A percentile compares a stretch with the other conserved stretches of the same genome.
phyloP scores from a whole-genome alignment of 2,113 vertebrate species.

The Xiphophorus maculatus region DNA sequence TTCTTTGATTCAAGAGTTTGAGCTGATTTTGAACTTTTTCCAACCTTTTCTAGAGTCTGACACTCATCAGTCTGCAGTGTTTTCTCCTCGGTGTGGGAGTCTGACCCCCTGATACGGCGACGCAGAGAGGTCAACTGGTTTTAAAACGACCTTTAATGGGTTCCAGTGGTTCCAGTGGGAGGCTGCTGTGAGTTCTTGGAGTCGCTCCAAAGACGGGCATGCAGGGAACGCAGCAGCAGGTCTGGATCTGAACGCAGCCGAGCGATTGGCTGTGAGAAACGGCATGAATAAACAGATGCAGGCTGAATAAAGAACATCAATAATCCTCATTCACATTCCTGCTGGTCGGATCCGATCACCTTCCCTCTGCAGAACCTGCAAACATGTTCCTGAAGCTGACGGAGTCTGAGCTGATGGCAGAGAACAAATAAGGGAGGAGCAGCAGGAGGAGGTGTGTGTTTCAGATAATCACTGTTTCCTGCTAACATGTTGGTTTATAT shows the following conservation, averaged over 20 bases:
- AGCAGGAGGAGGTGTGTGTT: neutral
- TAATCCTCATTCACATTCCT: constrained; percentile 4
- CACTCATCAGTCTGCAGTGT: neutral
- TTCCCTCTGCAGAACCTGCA: neutral
- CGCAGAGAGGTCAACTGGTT: neutral
- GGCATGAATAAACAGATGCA: constrained; percentile 46
- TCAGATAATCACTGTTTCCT: neutral
- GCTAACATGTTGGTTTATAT: neutral
- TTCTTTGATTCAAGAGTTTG: too few relatives aligned
- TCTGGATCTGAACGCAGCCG: constrained; percentile 21
- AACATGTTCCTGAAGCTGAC: constrained; percentile 25
- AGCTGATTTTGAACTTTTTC: too few relatives aligned
- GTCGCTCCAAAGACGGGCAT: constrained; percentile 6
- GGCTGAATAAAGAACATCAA: constrained; percentile 24
- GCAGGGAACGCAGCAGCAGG: constrained; percentile 13
- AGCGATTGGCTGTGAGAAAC: constrained; percentile 51
- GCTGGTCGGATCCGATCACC: constrained; percentile 24
- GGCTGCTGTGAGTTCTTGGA: constrained; percentile 20
- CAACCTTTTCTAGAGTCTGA: neutral
- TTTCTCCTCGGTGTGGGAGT: neutral
- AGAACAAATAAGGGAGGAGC: constrained; percentile 56
- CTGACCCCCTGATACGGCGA: neutral
- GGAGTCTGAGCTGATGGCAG: constrained; percentile 44
- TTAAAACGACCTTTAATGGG: constrained; percentile 12
- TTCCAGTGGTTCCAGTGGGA: neutral